phyloP scores from a whole-genome alignment of 2,888 invertebrate genomes.

The Scaptomyza parva region DNA sequence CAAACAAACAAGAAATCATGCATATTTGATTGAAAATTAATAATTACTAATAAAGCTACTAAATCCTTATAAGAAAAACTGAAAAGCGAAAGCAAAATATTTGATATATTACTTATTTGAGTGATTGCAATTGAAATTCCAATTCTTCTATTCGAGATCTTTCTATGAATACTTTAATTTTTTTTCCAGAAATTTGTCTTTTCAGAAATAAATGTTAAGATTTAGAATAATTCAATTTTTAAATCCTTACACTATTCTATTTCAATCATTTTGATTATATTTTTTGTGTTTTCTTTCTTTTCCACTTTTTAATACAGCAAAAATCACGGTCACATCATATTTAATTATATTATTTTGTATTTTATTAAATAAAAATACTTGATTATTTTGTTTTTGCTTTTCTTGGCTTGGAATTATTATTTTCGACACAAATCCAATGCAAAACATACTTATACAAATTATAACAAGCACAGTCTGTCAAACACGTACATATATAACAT shows the following conservation, averaged over 20 bases:
- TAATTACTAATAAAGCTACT: conserved; percentile 68
- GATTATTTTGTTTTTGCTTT: conserved; percentile 9
- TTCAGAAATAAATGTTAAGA: conserved; percentile 11
- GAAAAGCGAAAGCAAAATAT: conserved; percentile 28
- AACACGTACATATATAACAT: conserved; percentile 17
- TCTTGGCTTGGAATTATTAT: conserved; percentile 13
- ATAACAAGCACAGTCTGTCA: conserved; percentile 26
- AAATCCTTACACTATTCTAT: conserved; percentile 4
- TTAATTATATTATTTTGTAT: conserved; percentile 37
- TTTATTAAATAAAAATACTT: conserved; percentile 32
- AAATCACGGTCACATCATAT: conserved; percentile 58
- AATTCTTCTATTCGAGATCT: conserved; percentile 3
- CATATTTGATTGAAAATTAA: conserved; percentile 60
- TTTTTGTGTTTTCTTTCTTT: conserved; percentile 32
- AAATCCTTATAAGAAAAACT: conserved; percentile 40
- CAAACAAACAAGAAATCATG: conserved; percentile 22
- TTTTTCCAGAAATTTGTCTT: conserved; percentile 24
- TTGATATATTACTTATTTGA: conserved; percentile 20
- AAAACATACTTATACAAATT: conserved; percentile 11
- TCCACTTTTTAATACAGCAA: conserved; percentile 66
- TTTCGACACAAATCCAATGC: conserved; percentile 16
- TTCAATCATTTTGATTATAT: conserved; percentile 27
- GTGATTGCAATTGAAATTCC: background rate
- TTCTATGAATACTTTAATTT: conserved; percentile 3
- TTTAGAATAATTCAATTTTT: conserved; percentile 2